These are phyloP conservation scores for Caenorhabditis inopinata DNA, from an alignment of 1,140 invertebrate genomes.

Conservation along the genomic window DNA sequence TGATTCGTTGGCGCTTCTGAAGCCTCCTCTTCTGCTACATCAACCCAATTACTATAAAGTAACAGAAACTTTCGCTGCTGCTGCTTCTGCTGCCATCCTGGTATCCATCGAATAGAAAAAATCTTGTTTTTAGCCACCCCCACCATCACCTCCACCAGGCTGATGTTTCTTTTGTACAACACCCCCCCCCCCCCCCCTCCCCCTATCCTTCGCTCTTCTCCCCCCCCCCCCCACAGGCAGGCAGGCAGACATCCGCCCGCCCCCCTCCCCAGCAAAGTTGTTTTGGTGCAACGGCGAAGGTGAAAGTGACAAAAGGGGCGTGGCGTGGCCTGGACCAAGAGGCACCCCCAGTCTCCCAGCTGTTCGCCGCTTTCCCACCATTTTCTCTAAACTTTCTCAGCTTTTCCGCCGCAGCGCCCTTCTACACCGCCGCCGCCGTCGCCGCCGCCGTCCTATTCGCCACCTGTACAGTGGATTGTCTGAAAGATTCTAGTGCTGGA, in stretches of 20 bases:
- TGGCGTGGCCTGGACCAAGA: background rate
- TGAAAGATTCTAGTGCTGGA: too few relatives aligned
- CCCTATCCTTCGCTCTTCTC: background rate
- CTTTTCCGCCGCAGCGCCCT: background rate
- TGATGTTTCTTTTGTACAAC: constrained; percentile 34
- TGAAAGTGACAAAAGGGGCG: constrained; percentile 26
- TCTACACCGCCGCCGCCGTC: background rate
- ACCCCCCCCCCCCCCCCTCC: too few relatives aligned
- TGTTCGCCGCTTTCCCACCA: background rate
- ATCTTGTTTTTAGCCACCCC: constrained; percentile 11
- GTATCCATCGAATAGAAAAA: constrained; percentile 3
- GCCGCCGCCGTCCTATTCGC: background rate
- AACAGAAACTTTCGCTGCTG: constrained; percentile 17
- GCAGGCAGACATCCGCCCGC: background rate
- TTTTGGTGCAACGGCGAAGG: background rate
- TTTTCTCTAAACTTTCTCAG: constrained; percentile 15
- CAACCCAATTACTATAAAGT: constrained; percentile 34
- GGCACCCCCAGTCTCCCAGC: background rate
- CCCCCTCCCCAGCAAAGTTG: too few relatives aligned
- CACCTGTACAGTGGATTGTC: too few relatives aligned
- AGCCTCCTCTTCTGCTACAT: background rate
- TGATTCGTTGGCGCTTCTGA: background rate
- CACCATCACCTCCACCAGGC: too few relatives aligned
- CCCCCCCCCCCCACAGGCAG: background rate
- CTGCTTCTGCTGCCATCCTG: background rate